A percentile compares a stretch with the other conserved stretches of the same genome.
Evolutionary conservation across 1,140 invertebrate species (phyloP).

Genomic region (Caerostris darwini): DNA sequence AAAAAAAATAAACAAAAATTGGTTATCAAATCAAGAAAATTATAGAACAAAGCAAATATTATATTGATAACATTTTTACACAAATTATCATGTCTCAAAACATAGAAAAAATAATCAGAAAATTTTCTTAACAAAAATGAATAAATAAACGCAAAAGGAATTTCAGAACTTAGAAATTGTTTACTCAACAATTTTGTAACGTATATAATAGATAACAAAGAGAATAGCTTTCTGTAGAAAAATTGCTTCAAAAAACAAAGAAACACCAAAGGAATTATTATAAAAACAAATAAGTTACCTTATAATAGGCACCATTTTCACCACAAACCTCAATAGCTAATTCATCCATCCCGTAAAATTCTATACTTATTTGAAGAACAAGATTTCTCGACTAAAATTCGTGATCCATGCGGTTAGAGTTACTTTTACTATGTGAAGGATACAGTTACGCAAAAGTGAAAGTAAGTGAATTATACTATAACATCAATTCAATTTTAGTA

Average conservation of each 20-base stretch:
- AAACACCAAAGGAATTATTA: background rate
- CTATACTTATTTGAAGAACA: constrained; percentile 11
- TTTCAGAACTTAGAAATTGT: no score
- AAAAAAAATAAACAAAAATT: no score
- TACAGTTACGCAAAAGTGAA: background rate
- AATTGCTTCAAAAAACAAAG: background rate
- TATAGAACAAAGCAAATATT: no score
- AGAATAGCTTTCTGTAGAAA: background rate
- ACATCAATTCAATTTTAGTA: background rate
- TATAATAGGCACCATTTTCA: constrained; percentile 98
- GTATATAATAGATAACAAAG: background rate
- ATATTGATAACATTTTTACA: no score
- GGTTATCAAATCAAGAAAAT: no score
- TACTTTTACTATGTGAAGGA: background rate
- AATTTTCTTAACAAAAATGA: no score
- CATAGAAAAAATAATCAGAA: no score
- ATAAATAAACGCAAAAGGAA: no score
- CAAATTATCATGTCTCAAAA: no score
- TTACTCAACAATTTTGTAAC: no score
- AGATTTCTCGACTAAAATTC: background rate
- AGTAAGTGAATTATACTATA: background rate
- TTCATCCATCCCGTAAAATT: constrained; percentile 75
- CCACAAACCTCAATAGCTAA: constrained; percentile 94
- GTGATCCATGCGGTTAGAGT: constrained; percentile 52
- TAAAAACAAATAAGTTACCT: constrained; percentile 82